Evolutionary conservation across 2,113 vertebrate genomes (phyloP).

Genomic region (Heterocephalus glaber): DNA sequence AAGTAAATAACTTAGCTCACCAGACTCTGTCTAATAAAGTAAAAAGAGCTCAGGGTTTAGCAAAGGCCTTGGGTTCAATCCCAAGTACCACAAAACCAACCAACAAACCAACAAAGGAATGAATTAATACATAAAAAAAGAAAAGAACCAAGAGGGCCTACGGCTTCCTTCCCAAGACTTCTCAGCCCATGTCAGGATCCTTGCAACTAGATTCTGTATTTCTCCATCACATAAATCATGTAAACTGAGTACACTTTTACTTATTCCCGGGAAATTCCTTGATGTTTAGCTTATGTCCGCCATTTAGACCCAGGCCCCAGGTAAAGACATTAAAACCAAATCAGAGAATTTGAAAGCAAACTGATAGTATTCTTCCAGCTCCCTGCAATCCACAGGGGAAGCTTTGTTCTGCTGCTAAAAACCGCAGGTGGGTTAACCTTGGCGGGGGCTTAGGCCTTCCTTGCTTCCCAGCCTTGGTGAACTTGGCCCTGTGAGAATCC

Average conservation of each 20-base stretch:
- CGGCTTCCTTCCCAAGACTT: background rate
- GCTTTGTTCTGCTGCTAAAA: fast-evolving
- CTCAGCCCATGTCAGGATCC: background rate
- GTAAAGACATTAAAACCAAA: background rate
- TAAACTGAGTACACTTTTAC: background rate
- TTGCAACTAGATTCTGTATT: background rate
- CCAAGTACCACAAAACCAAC: background rate
- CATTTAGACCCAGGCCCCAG: too few species aligned
- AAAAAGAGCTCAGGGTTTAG: background rate
- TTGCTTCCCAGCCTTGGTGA: too few species aligned
- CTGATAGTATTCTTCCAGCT: background rate
- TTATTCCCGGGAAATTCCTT: background rate
- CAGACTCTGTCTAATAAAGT: background rate
- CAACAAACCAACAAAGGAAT: background rate
- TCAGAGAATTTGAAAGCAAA: background rate
- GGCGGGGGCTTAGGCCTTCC: background rate
- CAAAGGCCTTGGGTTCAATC: background rate
- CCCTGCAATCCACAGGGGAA: background rate
- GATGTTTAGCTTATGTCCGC: background rate
- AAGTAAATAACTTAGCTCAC: background rate
- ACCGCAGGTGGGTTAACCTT: fast-evolving
- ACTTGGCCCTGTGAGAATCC: background rate
- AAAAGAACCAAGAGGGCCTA: background rate
- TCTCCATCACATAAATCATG: too few species aligned
- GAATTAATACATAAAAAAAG: background rate